Conservation (phyloP, 2,888 invertebrate genomes). For the Aphrophora alni region DNA sequence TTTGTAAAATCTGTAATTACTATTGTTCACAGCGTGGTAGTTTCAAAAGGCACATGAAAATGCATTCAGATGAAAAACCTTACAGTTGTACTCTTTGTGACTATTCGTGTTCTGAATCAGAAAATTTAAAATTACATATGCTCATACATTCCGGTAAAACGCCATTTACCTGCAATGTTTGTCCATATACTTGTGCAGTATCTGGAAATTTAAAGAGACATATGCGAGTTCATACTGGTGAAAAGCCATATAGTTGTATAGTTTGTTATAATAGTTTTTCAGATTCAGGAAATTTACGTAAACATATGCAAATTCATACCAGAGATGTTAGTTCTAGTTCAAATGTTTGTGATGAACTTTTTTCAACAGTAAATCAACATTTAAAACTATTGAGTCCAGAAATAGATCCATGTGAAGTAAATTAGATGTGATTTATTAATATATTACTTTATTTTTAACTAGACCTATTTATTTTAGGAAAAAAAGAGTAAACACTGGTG, state of each 20-base stretch:
- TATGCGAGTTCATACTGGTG: not conserved
- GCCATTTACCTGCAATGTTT: not conserved
- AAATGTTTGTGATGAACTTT: not conserved
- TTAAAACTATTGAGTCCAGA: not conserved
- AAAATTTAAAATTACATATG: not conserved
- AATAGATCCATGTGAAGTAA: not conserved
- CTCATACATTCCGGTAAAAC: not conserved
- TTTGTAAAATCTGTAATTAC: slow-evolving; percentile 15
- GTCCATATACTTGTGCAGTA: not conserved
- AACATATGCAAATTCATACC: slow-evolving; percentile 12
- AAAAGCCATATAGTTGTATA: not conserved
- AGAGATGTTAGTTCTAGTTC: not conserved
- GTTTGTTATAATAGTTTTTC: not conserved
- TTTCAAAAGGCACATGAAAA: slow-evolving; percentile 24
- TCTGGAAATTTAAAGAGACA: not conserved
- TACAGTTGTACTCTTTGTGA: slow-evolving; percentile 22
- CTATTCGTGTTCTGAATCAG: not conserved
- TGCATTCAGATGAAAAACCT: slow-evolving; percentile 23
- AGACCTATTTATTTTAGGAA: no score
- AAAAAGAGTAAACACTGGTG: no score
- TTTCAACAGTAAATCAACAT: not conserved
- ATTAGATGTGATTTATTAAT: no score
- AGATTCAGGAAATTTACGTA: not conserved
- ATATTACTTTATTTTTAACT: no score
- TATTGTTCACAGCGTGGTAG: slow-evolving; percentile 14